phyloP scores from a whole-genome alignment of 1,140 invertebrate genomes.

The Nylanderia fulva region DNA sequence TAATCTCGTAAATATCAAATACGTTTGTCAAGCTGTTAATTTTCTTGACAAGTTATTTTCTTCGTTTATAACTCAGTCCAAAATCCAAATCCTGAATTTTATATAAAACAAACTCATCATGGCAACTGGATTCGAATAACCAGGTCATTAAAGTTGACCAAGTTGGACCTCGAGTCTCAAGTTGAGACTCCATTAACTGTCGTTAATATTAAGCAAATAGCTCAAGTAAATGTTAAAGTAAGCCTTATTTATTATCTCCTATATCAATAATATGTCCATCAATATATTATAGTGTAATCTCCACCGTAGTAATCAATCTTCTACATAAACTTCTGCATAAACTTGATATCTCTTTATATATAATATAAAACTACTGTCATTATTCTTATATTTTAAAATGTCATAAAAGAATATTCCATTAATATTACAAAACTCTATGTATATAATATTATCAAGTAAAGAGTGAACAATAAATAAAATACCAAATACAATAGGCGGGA shows the following conservation, averaged over 20 bases:
- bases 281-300: not conserved
- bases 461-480: not conserved
- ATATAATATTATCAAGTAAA: no score
- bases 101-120: not conserved
- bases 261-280: slow-evolving; percentile 18
- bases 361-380: not conserved
- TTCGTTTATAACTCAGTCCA: not conserved
- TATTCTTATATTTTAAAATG: not conserved
- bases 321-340: not conserved
- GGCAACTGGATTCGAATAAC: not conserved
- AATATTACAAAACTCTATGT: no score
- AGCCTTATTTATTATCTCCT: slow-evolving; percentile 6
- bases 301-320: no score
- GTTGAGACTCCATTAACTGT: slow-evolving; percentile 3
- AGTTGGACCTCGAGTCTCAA: no score
- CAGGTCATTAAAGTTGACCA: slow-evolving; percentile 19
- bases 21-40: not conserved
- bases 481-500: not conserved
- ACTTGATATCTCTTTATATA: not conserved
- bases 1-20: no score
- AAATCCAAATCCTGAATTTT: not conserved
- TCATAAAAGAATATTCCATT: no score
- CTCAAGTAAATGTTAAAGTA: slow-evolving; percentile 18
- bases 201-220: not conserved
- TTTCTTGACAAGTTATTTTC: not conserved